These are phyloP conservation scores for Zonitis immaculata DNA, from an alignment of 2,888 invertebrate genomes.

Conservation along the genomic window DNA sequence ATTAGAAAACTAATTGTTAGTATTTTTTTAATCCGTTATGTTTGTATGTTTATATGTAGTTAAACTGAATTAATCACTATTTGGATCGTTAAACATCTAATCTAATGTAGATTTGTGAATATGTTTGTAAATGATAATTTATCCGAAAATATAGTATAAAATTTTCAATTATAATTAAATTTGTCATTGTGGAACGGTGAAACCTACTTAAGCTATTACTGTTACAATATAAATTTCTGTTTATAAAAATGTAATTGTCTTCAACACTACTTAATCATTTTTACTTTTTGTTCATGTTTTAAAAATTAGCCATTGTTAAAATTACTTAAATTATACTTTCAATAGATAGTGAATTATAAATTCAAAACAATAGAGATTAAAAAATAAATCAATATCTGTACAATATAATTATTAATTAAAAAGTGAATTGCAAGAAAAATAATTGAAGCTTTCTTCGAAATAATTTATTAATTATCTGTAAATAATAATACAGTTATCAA, in stretches of 20 bases:
- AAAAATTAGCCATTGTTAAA: neutral
- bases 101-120: too few species aligned
- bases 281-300: constrained; percentile 7
- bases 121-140: too few species aligned
- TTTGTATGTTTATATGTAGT: too few species aligned
- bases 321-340: neutral
- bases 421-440: neutral
- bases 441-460: neutral
- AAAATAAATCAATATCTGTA: neutral
- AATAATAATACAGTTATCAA: neutral
- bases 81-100: too few species aligned
- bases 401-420: neutral
- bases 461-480: neutral
- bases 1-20: too few species aligned
- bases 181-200: neutral
- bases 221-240: constrained; percentile 7
- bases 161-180: constrained; percentile 1
- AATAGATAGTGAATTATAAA: neutral
- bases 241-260: constrained; percentile 5
- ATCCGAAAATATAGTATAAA: neutral
- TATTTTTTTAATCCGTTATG: too few species aligned
- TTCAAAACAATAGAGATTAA: neutral
- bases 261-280: constrained; percentile 1
- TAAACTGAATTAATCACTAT: too few species aligned
- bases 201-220: constrained; percentile 14